Percentiles rank a stretch among this genome's conserved stretches.
Conservation (phyloP, 2,888 invertebrate genomes). For the Scaeva pyrastri region DNA sequence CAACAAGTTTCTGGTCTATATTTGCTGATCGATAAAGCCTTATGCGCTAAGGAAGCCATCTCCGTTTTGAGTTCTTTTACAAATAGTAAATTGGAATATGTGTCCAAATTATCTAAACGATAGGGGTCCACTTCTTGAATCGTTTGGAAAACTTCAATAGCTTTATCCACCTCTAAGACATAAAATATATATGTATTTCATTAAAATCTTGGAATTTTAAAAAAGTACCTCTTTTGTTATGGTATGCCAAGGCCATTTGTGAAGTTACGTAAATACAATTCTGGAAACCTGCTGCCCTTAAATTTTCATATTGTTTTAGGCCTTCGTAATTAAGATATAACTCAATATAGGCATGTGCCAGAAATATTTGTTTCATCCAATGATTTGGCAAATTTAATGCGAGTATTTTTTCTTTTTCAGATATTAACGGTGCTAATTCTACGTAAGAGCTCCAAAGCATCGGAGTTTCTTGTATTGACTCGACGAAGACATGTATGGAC, state of each 20-base stretch:
- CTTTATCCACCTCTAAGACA: slow-evolving; percentile 92
- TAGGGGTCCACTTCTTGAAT: slow-evolving; percentile 95
- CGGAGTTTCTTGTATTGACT: slow-evolving; percentile 91
- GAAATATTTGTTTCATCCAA: slow-evolving; percentile 97
- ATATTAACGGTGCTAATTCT: slow-evolving; percentile 93
- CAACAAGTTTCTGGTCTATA: slow-evolving; percentile 99
- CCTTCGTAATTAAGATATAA: slow-evolving; percentile 96
- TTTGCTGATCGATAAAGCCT: slow-evolving; percentile 96
- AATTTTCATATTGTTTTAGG: slow-evolving; percentile 90
- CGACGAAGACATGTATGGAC: slow-evolving; percentile 91
- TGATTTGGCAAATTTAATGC: slow-evolving; percentile 90
- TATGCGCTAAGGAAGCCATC: slow-evolving; percentile 96
- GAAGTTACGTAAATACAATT: slow-evolving; percentile 95
- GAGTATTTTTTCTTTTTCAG: slow-evolving; percentile 90
- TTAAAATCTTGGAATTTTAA: neutral
- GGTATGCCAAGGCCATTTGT: slow-evolving; percentile 96
- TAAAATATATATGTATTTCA: slow-evolving; percentile 58
- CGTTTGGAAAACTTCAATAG: slow-evolving; percentile 92
- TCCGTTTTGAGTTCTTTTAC: slow-evolving; percentile 96
- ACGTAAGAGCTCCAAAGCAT: slow-evolving; percentile 98
- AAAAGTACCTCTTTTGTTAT: slow-evolving; percentile 92
- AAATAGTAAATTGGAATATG: slow-evolving; percentile 97
- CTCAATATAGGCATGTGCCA: slow-evolving; percentile 95
- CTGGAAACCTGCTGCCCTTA: slow-evolving; percentile 92
- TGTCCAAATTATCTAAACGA: slow-evolving; percentile 97